Base-by-base conservation (phyloP, 2,888 invertebrate genomes). In the Cyclophora punctaria region DNA sequence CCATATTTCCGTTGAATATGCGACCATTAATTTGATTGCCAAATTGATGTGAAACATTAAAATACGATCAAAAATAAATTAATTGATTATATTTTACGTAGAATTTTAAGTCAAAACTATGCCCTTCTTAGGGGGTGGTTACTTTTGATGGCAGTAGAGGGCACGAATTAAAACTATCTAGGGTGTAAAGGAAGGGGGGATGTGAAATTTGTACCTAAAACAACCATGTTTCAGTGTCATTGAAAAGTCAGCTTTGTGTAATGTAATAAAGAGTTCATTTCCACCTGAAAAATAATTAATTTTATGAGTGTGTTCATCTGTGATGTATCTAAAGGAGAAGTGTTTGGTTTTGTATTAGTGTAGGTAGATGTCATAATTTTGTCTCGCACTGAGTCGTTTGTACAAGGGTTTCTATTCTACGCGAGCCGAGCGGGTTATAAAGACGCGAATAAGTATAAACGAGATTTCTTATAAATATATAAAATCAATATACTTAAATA, bases 201-300 rank as follows among this genome's bases (percentile, higher is more conserved):
- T 80, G 80, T 80, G 64, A 41, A 78, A 78, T 79, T 75, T 77
- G 79, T 79, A 72, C 77, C 72, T 71, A 69, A 51, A 59, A 54
- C 63, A 57, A 63, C 58, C 60, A 56, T 59, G 59, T 63, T 60
- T 58, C 51, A 68, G 80, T 79, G 80, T 80, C 43, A 64, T 64
- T 81, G 81, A 60, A 57, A 54, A 76, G 78, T 82, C 63, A 66
- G 61, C 59, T 71, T 51, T 74, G 76, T 75, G 62, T 56, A 3
- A 54, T 53, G 63, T 48, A 46, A 59, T 58, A 63, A 63, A 52
- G 50, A 68, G 67, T 73, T 60, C 51, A 53, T 47, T 48, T 53
- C 41, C 47, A 56, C 59, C 59, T 62, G 59, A 51, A 58, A 61
- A 54, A 55, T 48, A 44, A 48, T 48, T 46, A 35, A 35, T 41